Evolutionary conservation across 2,113 vertebrate genomes (phyloP), one percentile per base, ranked within the genome.

Genomic region (Phalacrocorax carbo): DNA sequence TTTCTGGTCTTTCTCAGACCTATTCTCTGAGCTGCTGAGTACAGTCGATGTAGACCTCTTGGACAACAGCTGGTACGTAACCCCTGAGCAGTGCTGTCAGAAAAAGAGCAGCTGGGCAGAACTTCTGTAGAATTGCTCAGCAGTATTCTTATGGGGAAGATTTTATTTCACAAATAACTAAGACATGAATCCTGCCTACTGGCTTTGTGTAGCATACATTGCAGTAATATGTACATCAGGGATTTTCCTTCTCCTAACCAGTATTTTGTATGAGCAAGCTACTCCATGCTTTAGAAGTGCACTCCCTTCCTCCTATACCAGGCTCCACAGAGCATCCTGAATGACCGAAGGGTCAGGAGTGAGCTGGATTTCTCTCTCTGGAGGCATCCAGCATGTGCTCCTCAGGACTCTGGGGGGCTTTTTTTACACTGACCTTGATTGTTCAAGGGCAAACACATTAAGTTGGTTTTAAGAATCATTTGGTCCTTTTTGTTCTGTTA

Each of bases 291-390:
- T 32, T 54, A 62, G 40, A 75, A 88, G 34, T 40, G 21, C n/a
- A 9, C 14, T 30, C 60, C 62, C 19, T 82, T 78, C 18, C 61
- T 6, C 1, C 49, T 70, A 5, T 8, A 7, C n/a, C 0, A 0
- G 48, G 9, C 25, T 88, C 26, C 36, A 40, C 46, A 44, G 36
- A 40, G 49, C 60, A 73, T 69, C 44, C 40, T 4, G 5, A 92
- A 12, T 11, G 15, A n/a, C 61, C 3, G 6, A 76, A 65, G 26
- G 30, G 55, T 55, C 22, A 32, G 46, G n/a, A 13, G 6, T 58
- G 57, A 76, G 34, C 48, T 68, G 81, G 8, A 7, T 83, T 91
- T 80, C 17, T 89, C 49, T 54, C 42, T 36, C 62, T 6, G 6
- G 51, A 54, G 61, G 5, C 42, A 52, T n/a, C 68, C 42, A 71